phyloP scores from a whole-genome alignment of 1,140 invertebrate genomes.

The Leucophenga varia region DNA sequence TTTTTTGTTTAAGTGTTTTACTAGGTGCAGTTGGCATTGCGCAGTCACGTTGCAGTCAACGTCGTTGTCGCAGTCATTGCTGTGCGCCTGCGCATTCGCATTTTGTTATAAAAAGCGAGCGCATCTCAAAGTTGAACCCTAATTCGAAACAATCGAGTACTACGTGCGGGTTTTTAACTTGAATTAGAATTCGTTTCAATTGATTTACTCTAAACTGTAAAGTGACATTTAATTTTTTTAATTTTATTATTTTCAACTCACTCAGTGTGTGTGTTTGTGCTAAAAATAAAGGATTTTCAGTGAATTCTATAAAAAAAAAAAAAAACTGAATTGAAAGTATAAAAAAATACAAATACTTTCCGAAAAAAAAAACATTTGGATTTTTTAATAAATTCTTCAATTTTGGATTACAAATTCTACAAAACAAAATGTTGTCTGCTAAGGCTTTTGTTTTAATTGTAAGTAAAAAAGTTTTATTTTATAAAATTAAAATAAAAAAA shows the following conservation, averaged over 20 bases:
- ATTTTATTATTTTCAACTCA: no score
- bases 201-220: no score
- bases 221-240: conserved; percentile 22
- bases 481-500: no score
- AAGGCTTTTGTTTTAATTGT: conserved; percentile 45
- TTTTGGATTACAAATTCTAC: conserved; percentile 15
- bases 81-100: conserved; percentile 16
- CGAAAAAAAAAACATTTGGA: no score
- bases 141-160: conserved; percentile 55
- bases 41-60: conserved; percentile 12
- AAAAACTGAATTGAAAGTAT: conserved; percentile 2
- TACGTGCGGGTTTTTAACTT: conserved; percentile 38
- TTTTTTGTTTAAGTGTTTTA: neutral
- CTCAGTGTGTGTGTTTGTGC: conserved; percentile 4
- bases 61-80: conserved; percentile 13
- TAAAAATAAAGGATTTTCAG: no score
- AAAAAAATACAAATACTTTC: no score
- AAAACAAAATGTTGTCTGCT: conserved; percentile 45
- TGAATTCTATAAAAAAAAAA: neutral
- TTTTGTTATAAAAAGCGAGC: conserved; percentile 54
- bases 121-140: conserved; percentile 55
- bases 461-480: no score
- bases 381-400: no score
- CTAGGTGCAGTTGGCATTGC: conserved; percentile 43
- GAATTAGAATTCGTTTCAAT: no score